phyloP scores from a whole-genome alignment of 2,113 vertebrate genomes.

The Corythornis vintsioides region DNA sequence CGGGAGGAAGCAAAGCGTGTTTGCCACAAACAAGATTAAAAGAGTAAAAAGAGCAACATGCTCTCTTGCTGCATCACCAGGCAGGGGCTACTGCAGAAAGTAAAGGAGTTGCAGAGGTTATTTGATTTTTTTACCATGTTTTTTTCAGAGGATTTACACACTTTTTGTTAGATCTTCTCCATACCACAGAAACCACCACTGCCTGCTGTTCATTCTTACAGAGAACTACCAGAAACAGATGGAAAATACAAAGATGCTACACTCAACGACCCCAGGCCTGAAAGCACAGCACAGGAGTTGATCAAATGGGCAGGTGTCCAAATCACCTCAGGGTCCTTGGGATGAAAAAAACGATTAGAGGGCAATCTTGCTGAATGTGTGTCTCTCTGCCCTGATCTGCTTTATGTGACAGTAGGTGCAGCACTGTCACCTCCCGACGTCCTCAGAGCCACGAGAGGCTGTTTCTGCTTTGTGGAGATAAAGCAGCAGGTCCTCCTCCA shows the following conservation, averaged over 20 bases:
- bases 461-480: not conserved
- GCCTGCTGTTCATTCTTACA: not conserved
- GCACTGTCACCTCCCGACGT: not conserved
- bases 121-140: not conserved
- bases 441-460: fast-evolving
- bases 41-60: not conserved
- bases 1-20: not conserved
- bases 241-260: not conserved
- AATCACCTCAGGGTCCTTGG: not conserved
- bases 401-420: not conserved
- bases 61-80: not conserved
- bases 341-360: not conserved
- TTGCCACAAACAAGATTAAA: constrained; percentile 39
- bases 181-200: not conserved
- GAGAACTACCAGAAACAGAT: not conserved
- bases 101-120: not conserved
- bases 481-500: not conserved
- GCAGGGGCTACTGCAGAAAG: not conserved
- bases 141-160: not conserved
- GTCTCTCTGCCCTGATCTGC: not conserved
- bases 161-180: not conserved
- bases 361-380: not conserved
- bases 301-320: not conserved
- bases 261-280: not conserved
- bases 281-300: not conserved